Percentiles rank a stretch among this genome's conserved stretches.
phyloP scores from a whole-genome alignment of 2,888 invertebrate genomes.

The Stictocephala bisonia region DNA sequence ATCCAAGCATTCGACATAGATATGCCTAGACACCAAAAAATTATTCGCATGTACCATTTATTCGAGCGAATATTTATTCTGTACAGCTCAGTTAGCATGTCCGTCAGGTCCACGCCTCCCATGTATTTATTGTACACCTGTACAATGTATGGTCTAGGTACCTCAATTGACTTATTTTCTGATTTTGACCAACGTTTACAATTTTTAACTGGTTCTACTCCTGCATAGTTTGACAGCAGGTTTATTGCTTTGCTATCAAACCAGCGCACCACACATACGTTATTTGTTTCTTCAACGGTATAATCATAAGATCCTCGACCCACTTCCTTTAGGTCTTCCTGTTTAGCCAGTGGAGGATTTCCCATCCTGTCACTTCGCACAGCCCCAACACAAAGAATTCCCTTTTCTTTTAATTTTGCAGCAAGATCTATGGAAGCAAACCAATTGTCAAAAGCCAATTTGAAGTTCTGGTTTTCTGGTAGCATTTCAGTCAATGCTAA shows the following conservation, averaged over 20 bases:
- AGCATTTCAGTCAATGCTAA: not conserved
- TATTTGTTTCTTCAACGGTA: slow-evolving; percentile 11
- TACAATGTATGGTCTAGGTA: slow-evolving; percentile 53
- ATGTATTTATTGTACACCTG: no score
- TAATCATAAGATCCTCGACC: not conserved
- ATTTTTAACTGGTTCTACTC: slow-evolving; percentile 54
- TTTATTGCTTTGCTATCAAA: slow-evolving; percentile 58
- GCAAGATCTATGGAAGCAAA: slow-evolving; percentile 48
- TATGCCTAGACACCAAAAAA: no score
- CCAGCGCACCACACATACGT: slow-evolving; percentile 53
- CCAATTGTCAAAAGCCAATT: slow-evolving; percentile 50
- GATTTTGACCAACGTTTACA: slow-evolving; percentile 55
- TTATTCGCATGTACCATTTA: slow-evolving; percentile 58
- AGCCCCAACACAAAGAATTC: slow-evolving; percentile 54
- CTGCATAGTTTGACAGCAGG: slow-evolving; percentile 56
- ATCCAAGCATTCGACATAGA: slow-evolving; percentile 54
- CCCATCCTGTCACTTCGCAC: slow-evolving; percentile 21
- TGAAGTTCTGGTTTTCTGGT: slow-evolving; percentile 43
- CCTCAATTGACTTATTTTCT: no score
- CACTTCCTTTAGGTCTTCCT: not conserved
- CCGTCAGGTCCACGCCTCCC: no score
- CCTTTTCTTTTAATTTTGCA: slow-evolving; percentile 50
- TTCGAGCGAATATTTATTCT: slow-evolving; percentile 56
- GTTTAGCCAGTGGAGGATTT: not conserved
- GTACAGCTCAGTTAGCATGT: slow-evolving; percentile 60